Conservation (phyloP, 2,888 invertebrate species). For the Drosophila monieri region DNA sequence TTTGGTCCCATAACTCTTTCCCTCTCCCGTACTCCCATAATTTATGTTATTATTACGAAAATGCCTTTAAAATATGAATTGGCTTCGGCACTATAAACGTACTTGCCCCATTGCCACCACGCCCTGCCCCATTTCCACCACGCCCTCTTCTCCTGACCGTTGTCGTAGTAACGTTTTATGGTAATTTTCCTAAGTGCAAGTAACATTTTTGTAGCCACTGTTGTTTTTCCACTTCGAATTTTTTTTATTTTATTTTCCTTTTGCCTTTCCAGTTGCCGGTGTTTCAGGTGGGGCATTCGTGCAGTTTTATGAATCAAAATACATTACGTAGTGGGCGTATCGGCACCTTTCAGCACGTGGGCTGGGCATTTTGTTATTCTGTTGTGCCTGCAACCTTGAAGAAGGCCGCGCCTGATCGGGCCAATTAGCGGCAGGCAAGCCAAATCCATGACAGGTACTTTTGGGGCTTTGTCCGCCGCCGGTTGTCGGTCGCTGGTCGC, state of each 20-base stretch:
- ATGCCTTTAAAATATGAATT: slow-evolving; percentile 67
- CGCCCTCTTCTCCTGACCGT: slow-evolving; percentile 18
- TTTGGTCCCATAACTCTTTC: slow-evolving; percentile 32
- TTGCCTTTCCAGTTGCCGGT: slow-evolving; percentile 3
- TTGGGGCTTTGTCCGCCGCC: neutral
- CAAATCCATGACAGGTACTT: slow-evolving; percentile 15
- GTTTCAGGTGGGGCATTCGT: slow-evolving; percentile 32
- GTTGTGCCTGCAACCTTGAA: slow-evolving; percentile 28
- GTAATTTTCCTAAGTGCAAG: slow-evolving; percentile 73
- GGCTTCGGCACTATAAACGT: slow-evolving; percentile 45
- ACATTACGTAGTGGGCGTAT: slow-evolving; percentile 42
- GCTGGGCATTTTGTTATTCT: slow-evolving; percentile 8
- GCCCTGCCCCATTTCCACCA: neutral
- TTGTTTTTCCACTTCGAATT: neutral
- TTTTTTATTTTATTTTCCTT: slow-evolving; percentile 11
- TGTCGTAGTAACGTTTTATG: slow-evolving; percentile 67
- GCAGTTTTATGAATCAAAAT: slow-evolving; percentile 71
- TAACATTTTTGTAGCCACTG: slow-evolving; percentile 28
- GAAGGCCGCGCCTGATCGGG: slow-evolving; percentile 42
- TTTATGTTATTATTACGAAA: slow-evolving; percentile 52
- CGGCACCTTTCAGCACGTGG: slow-evolving; percentile 35
- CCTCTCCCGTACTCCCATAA: slow-evolving; percentile 17
- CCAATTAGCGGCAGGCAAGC: slow-evolving; percentile 27
- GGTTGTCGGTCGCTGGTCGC: neutral
- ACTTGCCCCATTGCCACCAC: slow-evolving; percentile 8